Base-by-base conservation (phyloP, 2,797 vertebrate genomes). In the Lepidocolaptes lacrymiger region DNA sequence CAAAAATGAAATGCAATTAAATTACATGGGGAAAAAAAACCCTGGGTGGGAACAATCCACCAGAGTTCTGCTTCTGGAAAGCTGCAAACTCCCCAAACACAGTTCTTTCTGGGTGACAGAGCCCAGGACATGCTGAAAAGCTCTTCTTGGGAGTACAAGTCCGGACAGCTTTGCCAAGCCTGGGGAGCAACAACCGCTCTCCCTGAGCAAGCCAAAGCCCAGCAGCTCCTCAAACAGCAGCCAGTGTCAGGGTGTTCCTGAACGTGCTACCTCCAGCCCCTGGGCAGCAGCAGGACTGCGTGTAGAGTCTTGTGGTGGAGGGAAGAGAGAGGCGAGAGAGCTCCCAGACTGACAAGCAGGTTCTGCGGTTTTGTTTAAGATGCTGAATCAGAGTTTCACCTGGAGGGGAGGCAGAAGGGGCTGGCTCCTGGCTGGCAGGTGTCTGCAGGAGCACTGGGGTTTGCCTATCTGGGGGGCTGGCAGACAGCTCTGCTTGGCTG, bases 301-400 rank as follows among this genome's bases (percentile, higher is more conserved):
- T 93, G 97, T 63, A 26, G 85, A 93, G 90, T 96, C 97, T 97
- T 97, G 97, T 46, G 95, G 87, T 3, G 32, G 30, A 93, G 95
- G 68, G 94, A 94, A 96, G 87, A 54, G 91, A 80, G 93, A 96
- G 89, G 55, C 23, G 4, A 51, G 72, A 77, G 91, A 79, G 94
- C 95, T 97, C 94, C 95, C 96, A 97, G 96, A 96, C 93, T 73
- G 96, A 91, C 93, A 58, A 95, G 96, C 95, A 91, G 93, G 89
- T 95, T 96, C 54, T 96, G 96, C 0, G 94, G 95, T 93, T 97
- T 97, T 81, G 86, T 96, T 97, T 96, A 37, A 95, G 94, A 56
- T 97, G 95, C 96, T 97, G 96, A 97, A 97, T 97, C 97, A 97
- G 96, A 96, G 92, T 96, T 97, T 96, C 96, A 96, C 90, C 96